Percentiles rank a stretch among this genome's conserved stretches.
Conservation (phyloP, 2,113 vertebrate genomes). For the Ceratotherium simum region DNA sequence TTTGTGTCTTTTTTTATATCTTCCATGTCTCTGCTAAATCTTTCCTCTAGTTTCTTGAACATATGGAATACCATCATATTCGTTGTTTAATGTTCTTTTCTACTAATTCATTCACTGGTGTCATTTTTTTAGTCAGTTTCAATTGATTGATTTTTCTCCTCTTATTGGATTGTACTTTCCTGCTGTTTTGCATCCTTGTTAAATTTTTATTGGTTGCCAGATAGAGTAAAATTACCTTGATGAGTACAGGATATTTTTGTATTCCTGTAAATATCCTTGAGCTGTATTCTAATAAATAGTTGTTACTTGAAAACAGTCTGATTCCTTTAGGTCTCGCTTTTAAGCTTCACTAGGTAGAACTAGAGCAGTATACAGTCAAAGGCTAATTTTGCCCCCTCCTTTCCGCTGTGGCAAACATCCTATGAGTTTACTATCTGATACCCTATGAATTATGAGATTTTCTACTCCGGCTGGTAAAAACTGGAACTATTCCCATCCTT, state of each 20-base stretch:
- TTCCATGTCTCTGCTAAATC: not conserved
- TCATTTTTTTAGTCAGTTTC: not conserved
- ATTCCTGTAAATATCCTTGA: not conserved
- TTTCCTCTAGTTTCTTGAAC: constrained; percentile 13
- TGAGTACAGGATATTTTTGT: not conserved
- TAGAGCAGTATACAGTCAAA: not conserved
- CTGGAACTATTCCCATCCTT: not conserved
- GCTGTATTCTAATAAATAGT: not conserved
- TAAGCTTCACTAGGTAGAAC: not conserved
- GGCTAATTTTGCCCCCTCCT: not conserved
- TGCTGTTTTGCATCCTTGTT: not conserved
- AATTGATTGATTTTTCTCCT: not conserved
- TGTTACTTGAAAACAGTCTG: not conserved
- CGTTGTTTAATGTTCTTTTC: not conserved
- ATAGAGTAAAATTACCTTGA: not conserved
- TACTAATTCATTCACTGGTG: not conserved
- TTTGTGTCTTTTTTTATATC: not conserved
- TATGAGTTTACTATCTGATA: not conserved
- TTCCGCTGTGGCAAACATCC: not conserved
- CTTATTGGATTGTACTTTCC: not conserved
- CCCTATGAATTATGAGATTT: not conserved
- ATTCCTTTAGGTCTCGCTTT: not conserved
- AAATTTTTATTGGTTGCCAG: not conserved
- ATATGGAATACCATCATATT: not conserved
- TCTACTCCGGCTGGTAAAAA: not conserved